Evolutionary conservation across 2,113 vertebrate genomes (phyloP).

Genomic region (Alces alces): DNA sequence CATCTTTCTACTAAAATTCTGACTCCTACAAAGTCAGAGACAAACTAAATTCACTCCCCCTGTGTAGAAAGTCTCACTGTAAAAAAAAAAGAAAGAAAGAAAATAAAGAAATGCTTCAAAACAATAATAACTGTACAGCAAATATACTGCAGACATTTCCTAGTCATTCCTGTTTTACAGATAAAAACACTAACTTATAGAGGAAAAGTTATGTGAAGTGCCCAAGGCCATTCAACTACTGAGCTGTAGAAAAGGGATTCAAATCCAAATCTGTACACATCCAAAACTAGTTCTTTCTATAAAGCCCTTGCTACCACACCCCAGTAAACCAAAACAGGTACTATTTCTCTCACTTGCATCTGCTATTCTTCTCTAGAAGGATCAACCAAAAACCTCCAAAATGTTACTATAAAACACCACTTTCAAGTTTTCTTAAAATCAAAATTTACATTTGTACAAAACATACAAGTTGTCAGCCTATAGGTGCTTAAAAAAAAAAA

Average conservation of each 20-base stretch:
- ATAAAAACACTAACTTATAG: not conserved
- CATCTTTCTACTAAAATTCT: constrained; percentile 3
- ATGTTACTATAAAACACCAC: constrained; percentile 24
- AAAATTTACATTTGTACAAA: constrained; percentile 14
- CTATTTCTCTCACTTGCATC: not conserved
- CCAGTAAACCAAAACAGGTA: not conserved
- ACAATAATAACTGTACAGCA: not conserved
- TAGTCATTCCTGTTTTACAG: not conserved
- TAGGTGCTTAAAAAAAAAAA: not conserved
- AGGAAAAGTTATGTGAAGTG: not conserved
- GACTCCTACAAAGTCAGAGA: constrained; percentile 12
- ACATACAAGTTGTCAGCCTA: not conserved
- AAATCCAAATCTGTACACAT: not conserved
- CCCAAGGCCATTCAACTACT: not conserved
- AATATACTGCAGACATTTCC: not conserved
- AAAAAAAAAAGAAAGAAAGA: not conserved
- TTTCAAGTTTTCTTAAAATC: not conserved
- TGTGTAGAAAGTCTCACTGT: not conserved
- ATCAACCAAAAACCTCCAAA: constrained; percentile 25
- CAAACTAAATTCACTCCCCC: constrained; percentile 27
- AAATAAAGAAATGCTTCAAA: not conserved
- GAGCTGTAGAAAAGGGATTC: not conserved
- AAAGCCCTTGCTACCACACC: not conserved
- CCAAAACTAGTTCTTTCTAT: not conserved
- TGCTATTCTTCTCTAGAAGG: not conserved